Evolutionary conservation across 2,113 vertebrate species (phyloP).

Genomic region (Semicossyphus pulcher): DNA sequence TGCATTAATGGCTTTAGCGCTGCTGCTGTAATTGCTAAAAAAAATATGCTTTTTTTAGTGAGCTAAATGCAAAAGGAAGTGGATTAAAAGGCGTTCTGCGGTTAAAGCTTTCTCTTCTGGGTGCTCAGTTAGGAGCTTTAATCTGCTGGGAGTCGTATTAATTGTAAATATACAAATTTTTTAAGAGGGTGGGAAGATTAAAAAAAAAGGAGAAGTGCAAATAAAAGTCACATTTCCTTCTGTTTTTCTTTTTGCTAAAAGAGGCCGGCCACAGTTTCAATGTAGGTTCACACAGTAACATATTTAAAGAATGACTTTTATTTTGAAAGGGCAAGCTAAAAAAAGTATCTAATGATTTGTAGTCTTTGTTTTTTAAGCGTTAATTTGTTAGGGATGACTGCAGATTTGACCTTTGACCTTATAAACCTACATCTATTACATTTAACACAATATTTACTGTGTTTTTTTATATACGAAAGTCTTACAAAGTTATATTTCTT

Average conservation of each 20-base stretch:
- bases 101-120: background rate
- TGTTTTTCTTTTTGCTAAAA: conserved; percentile 32
- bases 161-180: conserved; percentile 10
- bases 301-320: too few species aligned
- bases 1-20: conserved; percentile 52
- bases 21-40: conserved; percentile 21
- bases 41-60: conserved; percentile 43
- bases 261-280: conserved; percentile 2
- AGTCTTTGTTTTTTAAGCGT: too few species aligned
- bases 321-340: too few species aligned
- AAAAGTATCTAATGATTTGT: too few species aligned
- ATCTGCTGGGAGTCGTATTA: background rate
- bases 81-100: conserved; percentile 11
- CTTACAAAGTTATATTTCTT: background rate
- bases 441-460: too few species aligned
- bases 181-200: background rate
- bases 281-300: background rate
- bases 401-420: too few species aligned
- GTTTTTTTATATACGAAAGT: too few species aligned
- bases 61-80: conserved; percentile 26
- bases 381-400: too few species aligned
- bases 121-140: background rate
- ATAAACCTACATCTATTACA: too few species aligned
- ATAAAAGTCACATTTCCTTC: conserved; percentile 46
- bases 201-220: conserved; percentile 33